Base-by-base conservation (phyloP, 2,113 vertebrate species). In the Saguinus imperator region DNA sequence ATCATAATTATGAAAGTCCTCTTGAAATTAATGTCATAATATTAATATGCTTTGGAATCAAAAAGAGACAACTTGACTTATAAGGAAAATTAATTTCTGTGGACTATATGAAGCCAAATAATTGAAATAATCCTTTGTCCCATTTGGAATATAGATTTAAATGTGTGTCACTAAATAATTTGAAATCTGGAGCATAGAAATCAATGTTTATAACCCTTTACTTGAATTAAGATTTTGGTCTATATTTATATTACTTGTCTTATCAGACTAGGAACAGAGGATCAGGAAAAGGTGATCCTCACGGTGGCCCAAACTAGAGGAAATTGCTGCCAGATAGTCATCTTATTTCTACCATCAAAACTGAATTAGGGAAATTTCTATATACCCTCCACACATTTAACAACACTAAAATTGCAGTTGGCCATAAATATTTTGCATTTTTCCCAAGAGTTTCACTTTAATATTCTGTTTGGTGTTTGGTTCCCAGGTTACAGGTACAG, bases 31-130 rank as follows among this genome's bases (percentile, higher is more conserved):
- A 75, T 50, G 17, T 70, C 25, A 72, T 48, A 55, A 91, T 29
- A 83, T 83, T 83, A 57, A 94, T 27, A 45, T 23, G 10, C 17
- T 76, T 81, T 94, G 16, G 29, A 32, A 86, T 17, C 23, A 76
- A 72, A 48, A 83, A 86, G 27, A n/a, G 32, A 17, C 0, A 81
- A 73, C 11, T 86, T 92, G 57, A 58, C 45, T 89, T 85, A 48
- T n/a, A 89, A 81, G 29, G 21, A 92, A 96, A 96, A 64, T 68
- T 84, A 50, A 70, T 29, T 93, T 92, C 93, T 81, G 43, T 95
- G 35, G 95, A 90, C 13, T 0, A 12, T 40, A 61, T 43, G 57
- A 96, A 96, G 61, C 20, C 21, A 83, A 94, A 50, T 50, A 50
- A 66, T 75, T 95, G 14, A 94, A 75, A 94, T n/a, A 76, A 64